Conservation (phyloP, 1,140 invertebrate genomes). For the Megalonaias nervosa region DNA sequence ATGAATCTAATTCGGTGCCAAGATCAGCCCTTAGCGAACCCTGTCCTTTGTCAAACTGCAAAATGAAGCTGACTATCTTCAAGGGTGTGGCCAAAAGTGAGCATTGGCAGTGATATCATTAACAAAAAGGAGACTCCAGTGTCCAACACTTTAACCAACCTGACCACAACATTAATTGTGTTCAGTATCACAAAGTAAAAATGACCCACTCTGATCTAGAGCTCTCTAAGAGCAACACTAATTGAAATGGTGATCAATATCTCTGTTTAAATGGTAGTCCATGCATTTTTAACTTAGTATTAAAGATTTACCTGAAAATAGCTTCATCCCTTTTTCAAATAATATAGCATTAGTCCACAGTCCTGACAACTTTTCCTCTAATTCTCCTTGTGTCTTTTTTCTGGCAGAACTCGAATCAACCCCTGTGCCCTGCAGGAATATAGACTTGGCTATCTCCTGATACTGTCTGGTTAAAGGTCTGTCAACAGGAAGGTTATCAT, state of each 20-base stretch:
- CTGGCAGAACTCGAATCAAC: slow-evolving; percentile 75
- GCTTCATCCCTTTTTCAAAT: slow-evolving; percentile 90
- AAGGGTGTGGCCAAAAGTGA: no score
- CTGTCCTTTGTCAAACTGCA: no score
- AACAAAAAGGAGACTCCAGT: not conserved
- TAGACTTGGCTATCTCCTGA: slow-evolving; percentile 77
- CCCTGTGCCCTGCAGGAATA: slow-evolving; percentile 79
- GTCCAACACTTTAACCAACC: not conserved
- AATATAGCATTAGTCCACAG: slow-evolving; percentile 83
- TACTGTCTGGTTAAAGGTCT: slow-evolving; percentile 70
- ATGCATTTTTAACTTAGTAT: not conserved
- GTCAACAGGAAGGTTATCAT: not conserved
- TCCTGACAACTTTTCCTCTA: slow-evolving; percentile 87
- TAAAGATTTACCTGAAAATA: slow-evolving; percentile 71
- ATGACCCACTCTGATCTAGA: not conserved
- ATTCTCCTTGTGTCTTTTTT: slow-evolving; percentile 82
- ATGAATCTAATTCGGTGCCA: no score
- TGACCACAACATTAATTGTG: not conserved
- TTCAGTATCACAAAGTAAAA: not conserved
- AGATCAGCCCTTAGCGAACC: no score
- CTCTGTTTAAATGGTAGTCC: not conserved
- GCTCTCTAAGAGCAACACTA: not conserved
- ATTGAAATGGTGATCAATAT: not conserved
- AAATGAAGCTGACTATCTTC: no score
- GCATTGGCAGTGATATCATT: not conserved